Evolutionary conservation across 1,140 invertebrate genomes (phyloP).

Genomic region (Drosophila paulistorum): DNA sequence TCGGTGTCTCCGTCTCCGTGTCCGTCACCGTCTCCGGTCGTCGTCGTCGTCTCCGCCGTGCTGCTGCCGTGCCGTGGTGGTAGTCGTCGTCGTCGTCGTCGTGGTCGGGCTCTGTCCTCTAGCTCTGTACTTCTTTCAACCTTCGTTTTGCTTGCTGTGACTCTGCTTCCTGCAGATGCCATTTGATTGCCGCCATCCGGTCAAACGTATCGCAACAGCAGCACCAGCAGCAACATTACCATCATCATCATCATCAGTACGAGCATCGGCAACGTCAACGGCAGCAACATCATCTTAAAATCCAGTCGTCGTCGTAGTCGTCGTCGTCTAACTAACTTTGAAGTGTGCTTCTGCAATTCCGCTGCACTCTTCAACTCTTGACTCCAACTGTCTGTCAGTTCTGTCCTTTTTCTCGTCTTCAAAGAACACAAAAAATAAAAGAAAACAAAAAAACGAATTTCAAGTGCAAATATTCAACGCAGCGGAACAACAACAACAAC

Average conservation of each 20-base stretch:
- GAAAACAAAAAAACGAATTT: constrained; percentile 19
- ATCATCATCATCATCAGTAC: not conserved
- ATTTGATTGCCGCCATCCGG: constrained; percentile 27
- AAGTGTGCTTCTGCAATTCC: constrained; percentile 19
- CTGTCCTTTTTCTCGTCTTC: not conserved
- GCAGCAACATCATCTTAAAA: constrained; percentile 1
- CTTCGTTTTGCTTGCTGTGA: constrained; percentile 8
- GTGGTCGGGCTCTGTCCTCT: constrained; percentile 13
- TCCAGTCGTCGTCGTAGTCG: not conserved
- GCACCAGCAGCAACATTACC: not conserved
- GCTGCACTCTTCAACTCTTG: constrained; percentile 3
- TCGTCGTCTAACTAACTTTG: constrained; percentile 5
- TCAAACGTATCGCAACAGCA: constrained; percentile 23
- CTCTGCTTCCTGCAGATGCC: constrained; percentile 43
- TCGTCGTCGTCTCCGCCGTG: constrained; percentile 16
- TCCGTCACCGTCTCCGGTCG: constrained; percentile 10
- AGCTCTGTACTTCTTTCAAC: constrained; percentile 12
- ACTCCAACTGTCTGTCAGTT: constrained; percentile 8
- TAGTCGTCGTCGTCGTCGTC: constrained; percentile 34
- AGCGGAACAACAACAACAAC: not conserved
- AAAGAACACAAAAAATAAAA: constrained; percentile 2
- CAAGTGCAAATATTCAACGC: constrained; percentile 16
- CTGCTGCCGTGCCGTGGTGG: constrained; percentile 12
- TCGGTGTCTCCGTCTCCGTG: constrained; percentile 6
- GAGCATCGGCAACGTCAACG: not conserved